Percentiles rank a stretch among this genome's conserved stretches.
These are phyloP conservation scores for Drosophila fungiperda DNA, from an alignment of 2,888 invertebrate species.

Conservation along the genomic window DNA sequence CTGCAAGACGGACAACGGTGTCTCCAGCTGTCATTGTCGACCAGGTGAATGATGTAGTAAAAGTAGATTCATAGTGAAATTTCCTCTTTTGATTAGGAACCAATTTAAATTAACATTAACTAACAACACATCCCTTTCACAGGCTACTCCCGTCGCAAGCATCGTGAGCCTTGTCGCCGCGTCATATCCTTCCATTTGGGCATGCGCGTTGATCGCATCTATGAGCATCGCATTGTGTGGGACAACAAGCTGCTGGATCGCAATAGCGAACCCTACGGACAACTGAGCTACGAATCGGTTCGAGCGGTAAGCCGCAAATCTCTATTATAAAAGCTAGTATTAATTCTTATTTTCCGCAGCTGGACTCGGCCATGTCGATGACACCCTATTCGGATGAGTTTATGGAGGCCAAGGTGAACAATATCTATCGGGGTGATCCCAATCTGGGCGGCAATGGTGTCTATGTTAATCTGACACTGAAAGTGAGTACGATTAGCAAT, in stretches of 20 bases:
- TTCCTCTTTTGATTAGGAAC: background rate
- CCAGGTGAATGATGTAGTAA: constrained; percentile 86
- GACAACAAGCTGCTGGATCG: constrained; percentile 90
- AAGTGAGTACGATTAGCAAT: constrained; percentile 82
- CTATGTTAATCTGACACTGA: constrained; percentile 93
- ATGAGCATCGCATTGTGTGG: constrained; percentile 92
- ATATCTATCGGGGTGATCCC: constrained; percentile 90
- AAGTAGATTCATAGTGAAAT: background rate
- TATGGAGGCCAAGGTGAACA: constrained; percentile 92
- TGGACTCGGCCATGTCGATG: constrained; percentile 96
- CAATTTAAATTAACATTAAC: background rate
- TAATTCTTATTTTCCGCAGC: constrained; percentile 85
- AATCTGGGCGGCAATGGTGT: constrained; percentile 90
- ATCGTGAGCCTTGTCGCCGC: constrained; percentile 91
- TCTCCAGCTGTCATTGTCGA: constrained; percentile 94
- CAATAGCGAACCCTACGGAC: constrained; percentile 92
- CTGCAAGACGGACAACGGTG: constrained; percentile 93
- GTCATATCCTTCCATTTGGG: constrained; percentile 92
- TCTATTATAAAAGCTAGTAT: background rate
- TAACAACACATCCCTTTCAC: background rate
- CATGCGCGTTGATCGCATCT: constrained; percentile 92
- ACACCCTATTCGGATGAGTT: constrained; percentile 95
- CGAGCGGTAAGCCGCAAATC: constrained; percentile 89
- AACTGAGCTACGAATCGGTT: constrained; percentile 93
- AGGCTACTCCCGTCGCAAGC: constrained; percentile 89